Percentiles rank a stretch among this genome's conserved stretches.
Conservation (phyloP, 2,113 vertebrate genomes). For the Actinemys pallida region DNA sequence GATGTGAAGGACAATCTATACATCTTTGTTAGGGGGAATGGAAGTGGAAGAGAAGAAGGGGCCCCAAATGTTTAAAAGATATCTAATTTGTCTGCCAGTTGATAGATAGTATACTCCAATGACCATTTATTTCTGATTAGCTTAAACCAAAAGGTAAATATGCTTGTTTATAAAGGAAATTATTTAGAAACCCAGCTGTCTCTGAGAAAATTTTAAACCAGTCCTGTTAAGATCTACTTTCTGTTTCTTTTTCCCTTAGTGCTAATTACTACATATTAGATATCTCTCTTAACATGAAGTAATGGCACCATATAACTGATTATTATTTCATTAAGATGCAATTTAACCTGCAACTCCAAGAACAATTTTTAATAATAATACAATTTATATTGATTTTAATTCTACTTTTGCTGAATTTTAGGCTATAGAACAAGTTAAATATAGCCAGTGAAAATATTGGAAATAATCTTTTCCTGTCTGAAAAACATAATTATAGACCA, state of each 20-base stretch:
- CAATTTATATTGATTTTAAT: no score
- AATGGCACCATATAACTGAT: background rate
- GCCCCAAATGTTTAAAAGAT: background rate
- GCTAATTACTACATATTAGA: accelerated
- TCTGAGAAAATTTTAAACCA: background rate
- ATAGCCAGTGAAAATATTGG: background rate
- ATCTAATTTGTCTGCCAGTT: background rate
- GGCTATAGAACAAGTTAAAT: background rate
- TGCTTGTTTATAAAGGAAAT: background rate
- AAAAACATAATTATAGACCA: background rate
- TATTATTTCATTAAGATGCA: background rate
- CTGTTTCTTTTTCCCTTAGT: background rate
- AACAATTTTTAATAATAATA: background rate
- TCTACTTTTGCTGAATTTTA: background rate
- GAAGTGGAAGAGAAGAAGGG: background rate
- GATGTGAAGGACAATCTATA: background rate
- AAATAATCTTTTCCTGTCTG: background rate
- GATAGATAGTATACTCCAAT: background rate
- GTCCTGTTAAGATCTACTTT: accelerated
- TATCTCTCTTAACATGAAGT: background rate
- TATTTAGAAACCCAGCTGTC: background rate
- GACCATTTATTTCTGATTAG: background rate
- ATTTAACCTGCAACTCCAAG: background rate
- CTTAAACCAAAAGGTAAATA: background rate
- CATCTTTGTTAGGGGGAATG: background rate